Base-by-base conservation (phyloP, 2,888 invertebrate species). In the Onthophagus sagittarius region DNA sequence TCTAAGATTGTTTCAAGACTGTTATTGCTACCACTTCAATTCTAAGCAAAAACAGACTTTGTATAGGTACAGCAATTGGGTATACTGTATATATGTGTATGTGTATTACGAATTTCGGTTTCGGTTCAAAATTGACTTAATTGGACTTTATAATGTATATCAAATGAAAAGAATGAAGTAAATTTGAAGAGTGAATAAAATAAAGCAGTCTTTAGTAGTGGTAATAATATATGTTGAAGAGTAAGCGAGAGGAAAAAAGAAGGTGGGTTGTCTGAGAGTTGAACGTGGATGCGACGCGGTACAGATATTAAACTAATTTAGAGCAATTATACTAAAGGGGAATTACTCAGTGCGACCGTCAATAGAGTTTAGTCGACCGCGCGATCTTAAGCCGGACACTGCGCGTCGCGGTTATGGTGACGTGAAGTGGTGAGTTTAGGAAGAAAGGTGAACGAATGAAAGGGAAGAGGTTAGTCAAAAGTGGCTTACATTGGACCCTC, bases 321-420 rank as follows among this genome's bases (percentile, higher is more conserved):
- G 31, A 31, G n/a, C 67, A 67, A 15, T 67, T 67, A 67, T 67
- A 67, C 9, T 67, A 67, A 67, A 67, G 67, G 67, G 67, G 67
- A 67, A 31, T 53, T 53, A 53, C 39, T 53, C 39, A 11, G 39
- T 53, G 39, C 39, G 39, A 53, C 39, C 39, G 39, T 53, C 39
- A 53, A 53, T 53, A 53, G 23, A 23, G 39, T 53, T 53, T 53
- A 53, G 39, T 53, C 39, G 39, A 53, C 39, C 39, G 39, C 39
- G 39, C 39, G 39, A 53, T 11, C 39, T 53, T 53, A 53, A 53
- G 39, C 39, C 39, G 39, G 11, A 53, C 39, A 11, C 39, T 53
- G 39, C 39, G 39, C 39, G 39, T 53, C 23, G 23, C 23, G 23
- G 23, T 23, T 23, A 23, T 23, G 23, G 64, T 15, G 15, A 64